Conservation (phyloP, 64 coral and sea anemone genomes). For the Montipora foliosa region DNA sequence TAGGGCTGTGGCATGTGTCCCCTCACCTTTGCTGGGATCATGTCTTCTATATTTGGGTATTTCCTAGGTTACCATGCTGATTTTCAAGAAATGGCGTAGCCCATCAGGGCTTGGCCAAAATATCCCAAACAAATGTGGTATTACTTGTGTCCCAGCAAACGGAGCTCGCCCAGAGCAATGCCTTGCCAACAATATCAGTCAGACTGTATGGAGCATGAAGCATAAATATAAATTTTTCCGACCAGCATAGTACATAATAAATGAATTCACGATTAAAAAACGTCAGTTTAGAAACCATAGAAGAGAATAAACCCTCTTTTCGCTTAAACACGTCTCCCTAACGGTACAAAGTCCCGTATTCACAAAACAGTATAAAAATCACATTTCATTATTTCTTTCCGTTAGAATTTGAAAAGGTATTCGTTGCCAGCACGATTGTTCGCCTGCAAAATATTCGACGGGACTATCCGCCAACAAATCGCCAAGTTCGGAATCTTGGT, state of each 20-base stretch:
- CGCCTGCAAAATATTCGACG: slow-evolving; percentile 29
- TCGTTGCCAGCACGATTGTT: slow-evolving; percentile 71
- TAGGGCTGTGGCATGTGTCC: no score
- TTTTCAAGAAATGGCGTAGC: no score
- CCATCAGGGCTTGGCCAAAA: no score
- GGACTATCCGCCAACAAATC: slow-evolving; percentile 20
- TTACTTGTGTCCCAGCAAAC: no score
- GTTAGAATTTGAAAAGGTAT: neutral
- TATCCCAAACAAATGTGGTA: no score
- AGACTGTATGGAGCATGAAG: no score
- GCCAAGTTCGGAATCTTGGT: slow-evolving; percentile 46
- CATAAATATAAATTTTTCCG: neutral
- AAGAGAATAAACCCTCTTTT: neutral
- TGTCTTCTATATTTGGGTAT: no score
- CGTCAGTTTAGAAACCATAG: neutral
- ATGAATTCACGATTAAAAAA: neutral
- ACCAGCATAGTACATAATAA: neutral
- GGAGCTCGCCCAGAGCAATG: no score
- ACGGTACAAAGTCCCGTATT: neutral
- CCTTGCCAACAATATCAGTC: no score
- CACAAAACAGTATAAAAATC: neutral
- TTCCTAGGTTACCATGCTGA: no score
- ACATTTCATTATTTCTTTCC: neutral
- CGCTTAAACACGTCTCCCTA: slow-evolving; percentile 23
- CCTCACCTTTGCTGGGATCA: no score